These are phyloP conservation scores for Macropodus opercularis DNA, from an alignment of 2,797 vertebrate genomes.

Conservation along the genomic window DNA sequence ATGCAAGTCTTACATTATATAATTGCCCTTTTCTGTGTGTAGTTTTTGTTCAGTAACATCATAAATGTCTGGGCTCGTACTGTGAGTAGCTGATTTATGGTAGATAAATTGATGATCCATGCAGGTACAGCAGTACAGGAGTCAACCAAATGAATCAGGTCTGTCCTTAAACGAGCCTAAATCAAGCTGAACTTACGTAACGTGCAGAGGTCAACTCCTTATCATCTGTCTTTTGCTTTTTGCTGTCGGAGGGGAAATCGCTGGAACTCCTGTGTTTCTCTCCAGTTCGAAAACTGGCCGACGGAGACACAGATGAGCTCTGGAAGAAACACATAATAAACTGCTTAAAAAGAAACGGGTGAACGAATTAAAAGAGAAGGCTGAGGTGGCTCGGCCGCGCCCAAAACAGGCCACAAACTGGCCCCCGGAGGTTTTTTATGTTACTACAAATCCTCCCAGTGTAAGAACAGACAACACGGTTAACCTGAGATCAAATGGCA, in stretches of 20 bases:
- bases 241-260: slow-evolving; percentile 91
- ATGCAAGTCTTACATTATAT: no score
- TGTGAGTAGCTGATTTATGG: no score
- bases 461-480: background rate
- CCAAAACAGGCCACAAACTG: no score
- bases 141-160: background rate
- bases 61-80: no score
- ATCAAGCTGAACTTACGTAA: slow-evolving; percentile 60
- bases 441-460: no score
- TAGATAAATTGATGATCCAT: no score
- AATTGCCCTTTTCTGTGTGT: no score
- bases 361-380: no score
- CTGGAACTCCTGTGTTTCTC: slow-evolving; percentile 93
- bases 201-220: slow-evolving; percentile 85
- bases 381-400: no score
- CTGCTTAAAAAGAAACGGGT: background rate
- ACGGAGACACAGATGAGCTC: slow-evolving; percentile 95
- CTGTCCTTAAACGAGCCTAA: background rate
- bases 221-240: slow-evolving; percentile 95
- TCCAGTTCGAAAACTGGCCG: slow-evolving; percentile 90
- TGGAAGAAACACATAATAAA: slow-evolving; percentile 64
- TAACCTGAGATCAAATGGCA: background rate
- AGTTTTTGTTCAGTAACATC: no score
- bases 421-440: no score
- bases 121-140: no score